Evolutionary conservation across 2,113 vertebrate species (phyloP), one percentile per base, ranked within the genome.

Genomic region (Ceuthmochares aereus): DNA sequence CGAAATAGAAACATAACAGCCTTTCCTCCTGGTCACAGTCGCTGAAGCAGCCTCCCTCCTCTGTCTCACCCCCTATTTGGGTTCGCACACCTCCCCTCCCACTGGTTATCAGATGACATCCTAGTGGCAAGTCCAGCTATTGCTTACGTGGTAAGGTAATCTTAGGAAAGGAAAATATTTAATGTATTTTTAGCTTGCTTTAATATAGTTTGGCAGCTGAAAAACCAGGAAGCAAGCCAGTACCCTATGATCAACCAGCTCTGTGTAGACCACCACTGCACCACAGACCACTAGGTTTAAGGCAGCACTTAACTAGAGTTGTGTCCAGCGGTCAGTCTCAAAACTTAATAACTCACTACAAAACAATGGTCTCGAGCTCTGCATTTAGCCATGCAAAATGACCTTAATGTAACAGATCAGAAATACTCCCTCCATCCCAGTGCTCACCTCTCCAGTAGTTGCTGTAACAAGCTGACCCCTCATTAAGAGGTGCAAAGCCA

Each of bases 101-200:
- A 11, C 10, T 23, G 30, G 90, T 96, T 92, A 97, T 97, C 97
- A 94, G 85, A 96, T 97, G 94, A 97, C 96, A 87, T 60, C 75
- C 95, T 88, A 68, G 76, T 91, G 87, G 88, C 90, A 92, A 73
- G 60, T 70, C 80, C 95, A 96, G 51, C 93, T 84, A 90, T 47
- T 96, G 94, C 97, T 97, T 95, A 96, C 76, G 40, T 94, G 85
- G 88, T 80, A 94, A 95, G 62, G 96, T 97, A 97, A 97, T 94
- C 95, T 58, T 97, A 97, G 97, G 90, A 97, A 97, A 97, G 97
- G 97, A 97, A 97, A 97, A 88, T 97, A 97, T 97, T 97, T 93
- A 85, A 89, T 96, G 69, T 97, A 97, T 97, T 97, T 97, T 97
- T 97, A 97, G 95, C 79, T 87, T 93, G 95, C 81, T 97, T 96